Conservation (phyloP, 2,113 vertebrate species). For the Hepsetus odoe region DNA sequence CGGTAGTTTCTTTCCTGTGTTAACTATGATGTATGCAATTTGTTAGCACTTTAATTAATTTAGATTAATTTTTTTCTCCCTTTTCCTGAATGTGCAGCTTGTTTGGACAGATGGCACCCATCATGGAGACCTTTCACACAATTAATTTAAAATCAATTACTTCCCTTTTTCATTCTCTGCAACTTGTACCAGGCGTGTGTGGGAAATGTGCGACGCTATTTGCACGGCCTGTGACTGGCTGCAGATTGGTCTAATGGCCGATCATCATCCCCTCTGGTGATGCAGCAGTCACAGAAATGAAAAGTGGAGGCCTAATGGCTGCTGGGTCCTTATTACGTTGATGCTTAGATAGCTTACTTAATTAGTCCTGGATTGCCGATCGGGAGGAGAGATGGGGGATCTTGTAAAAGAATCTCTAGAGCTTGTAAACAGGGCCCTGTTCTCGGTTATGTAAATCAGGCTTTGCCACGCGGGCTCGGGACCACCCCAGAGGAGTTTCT, state of each 20-base stretch:
- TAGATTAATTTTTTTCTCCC: constrained; percentile 80
- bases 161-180: constrained; percentile 63
- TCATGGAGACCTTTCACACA: constrained; percentile 84
- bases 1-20: constrained; percentile 79
- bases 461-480: constrained; percentile 21
- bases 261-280: constrained; percentile 70
- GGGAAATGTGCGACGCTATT: constrained; percentile 61
- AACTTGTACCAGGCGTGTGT: constrained; percentile 64
- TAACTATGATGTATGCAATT: constrained; percentile 89
- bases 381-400: constrained; percentile 33
- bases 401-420: constrained; percentile 18
- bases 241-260: constrained; percentile 63
- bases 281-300: constrained; percentile 63
- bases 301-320: constrained; percentile 58
- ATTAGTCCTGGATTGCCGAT: constrained; percentile 48
- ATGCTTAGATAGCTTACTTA: constrained; percentile 19
- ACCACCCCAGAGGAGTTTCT: constrained; percentile 24
- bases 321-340: constrained; percentile 52
- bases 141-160: constrained; percentile 81
- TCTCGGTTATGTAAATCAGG: constrained; percentile 50
- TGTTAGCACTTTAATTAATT: constrained; percentile 97
- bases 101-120: constrained; percentile 93
- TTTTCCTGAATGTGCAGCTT: constrained; percentile 78
- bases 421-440: constrained; percentile 41
- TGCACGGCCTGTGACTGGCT: constrained; percentile 57